Evolutionary conservation across 2,797 vertebrate species (phyloP).

Genomic region (Limosa lapponica): DNA sequence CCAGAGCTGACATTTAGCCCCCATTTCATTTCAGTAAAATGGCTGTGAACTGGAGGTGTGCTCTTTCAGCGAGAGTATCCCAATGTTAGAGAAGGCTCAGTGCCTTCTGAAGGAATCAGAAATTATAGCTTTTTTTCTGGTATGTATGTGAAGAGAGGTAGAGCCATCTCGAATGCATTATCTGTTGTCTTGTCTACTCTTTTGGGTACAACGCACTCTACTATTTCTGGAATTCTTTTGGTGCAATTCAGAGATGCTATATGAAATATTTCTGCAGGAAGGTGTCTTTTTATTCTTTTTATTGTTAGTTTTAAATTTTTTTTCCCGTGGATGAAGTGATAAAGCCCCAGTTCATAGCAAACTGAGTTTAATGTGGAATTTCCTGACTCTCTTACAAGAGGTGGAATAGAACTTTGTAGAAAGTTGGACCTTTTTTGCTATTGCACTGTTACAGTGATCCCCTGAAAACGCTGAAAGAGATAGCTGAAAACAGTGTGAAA

Average conservation of each 20-base stretch:
- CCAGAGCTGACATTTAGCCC: neutral
- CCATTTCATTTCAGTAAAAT: neutral
- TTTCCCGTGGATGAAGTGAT: neutral
- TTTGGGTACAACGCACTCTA: neutral
- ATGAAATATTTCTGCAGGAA: neutral
- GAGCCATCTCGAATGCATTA: neutral
- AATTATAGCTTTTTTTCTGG: neutral
- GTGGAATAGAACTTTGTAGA: accelerated
- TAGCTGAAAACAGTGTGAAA: neutral
- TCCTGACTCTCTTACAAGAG: neutral
- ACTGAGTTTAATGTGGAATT: neutral
- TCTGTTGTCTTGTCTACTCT: neutral
- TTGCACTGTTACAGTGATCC: neutral
- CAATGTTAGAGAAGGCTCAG: neutral
- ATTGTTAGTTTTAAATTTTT: neutral
- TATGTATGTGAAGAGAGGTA: neutral
- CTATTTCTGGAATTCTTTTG: neutral
- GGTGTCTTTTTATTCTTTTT: neutral
- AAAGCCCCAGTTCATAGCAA: neutral
- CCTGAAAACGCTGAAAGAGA: neutral
- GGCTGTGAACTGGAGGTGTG: neutral
- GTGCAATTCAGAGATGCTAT: neutral
- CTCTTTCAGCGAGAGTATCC: neutral
- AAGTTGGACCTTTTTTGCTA: neutral
- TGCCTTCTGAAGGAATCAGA: neutral